phyloP scores from a whole-genome alignment of 2,113 vertebrate species.

The Tenebrosternarchus preto region DNA sequence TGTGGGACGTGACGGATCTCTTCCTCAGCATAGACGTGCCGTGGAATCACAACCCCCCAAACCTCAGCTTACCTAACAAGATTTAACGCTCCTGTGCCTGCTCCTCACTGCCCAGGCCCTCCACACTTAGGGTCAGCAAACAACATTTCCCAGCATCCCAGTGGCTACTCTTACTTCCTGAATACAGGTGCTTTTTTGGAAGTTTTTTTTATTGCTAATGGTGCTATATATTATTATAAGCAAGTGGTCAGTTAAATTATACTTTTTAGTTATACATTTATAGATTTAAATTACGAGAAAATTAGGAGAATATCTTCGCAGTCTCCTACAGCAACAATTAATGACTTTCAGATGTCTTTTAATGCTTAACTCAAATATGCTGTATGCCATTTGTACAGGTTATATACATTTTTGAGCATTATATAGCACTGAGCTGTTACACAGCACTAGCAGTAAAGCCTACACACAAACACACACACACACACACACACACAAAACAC shows the following conservation, averaged over 20 bases:
- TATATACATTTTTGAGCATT: slow-evolving; percentile 12
- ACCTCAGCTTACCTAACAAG: slow-evolving; percentile 78
- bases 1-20: slow-evolving; percentile 78
- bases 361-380: not conserved
- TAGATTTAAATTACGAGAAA: too few species aligned
- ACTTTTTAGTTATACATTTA: too few species aligned
- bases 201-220: not conserved
- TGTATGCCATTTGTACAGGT: not conserved
- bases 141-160: slow-evolving; percentile 69
- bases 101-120: slow-evolving; percentile 60
- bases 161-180: slow-evolving; percentile 10
- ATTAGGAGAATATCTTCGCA: too few species aligned
- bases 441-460: slow-evolving; percentile 37
- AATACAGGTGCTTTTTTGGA: not conserved
- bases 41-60: slow-evolving; percentile 72
- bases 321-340: too few species aligned
- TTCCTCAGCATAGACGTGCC: slow-evolving; percentile 72
- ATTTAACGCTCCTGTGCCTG: slow-evolving; percentile 69
- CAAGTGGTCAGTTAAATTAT: too few species aligned
- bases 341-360: too few species aligned
- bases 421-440: not conserved
- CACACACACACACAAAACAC: slow-evolving; percentile 9
- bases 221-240: too few species aligned
- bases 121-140: slow-evolving; percentile 58
- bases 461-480: slow-evolving; percentile 25